Base-by-base conservation (phyloP, 2,113 vertebrate species). In the Syngnathus scovelli region DNA sequence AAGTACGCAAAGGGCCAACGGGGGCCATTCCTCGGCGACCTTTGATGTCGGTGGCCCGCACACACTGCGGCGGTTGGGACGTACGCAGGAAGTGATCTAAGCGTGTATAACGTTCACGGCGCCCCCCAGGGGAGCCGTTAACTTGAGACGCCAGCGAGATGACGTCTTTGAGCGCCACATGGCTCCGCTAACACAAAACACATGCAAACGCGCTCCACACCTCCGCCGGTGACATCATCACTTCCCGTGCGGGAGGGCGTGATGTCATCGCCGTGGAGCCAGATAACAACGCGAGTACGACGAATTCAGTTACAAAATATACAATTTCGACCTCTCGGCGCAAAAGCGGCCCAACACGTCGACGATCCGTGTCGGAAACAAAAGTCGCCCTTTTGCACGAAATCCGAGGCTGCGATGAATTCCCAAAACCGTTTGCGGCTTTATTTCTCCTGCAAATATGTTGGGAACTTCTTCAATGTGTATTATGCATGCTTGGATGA, bases 41-140 rank as follows among this genome's bases (percentile, higher is more conserved):
- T 56, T 56, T 27, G 5, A 56, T 56, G 54, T 56, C 11, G 54
- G 54, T 27, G 23, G 54, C 13, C 21, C 52, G 80, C 81, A 79
- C 71, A 78, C 78, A 65, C 41, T 2, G 10, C 10, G 21, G 54
- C 21, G 46, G 4, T 49, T n/a, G 49, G 19, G 49, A 58, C 13
- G 21, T 41, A 18, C 51, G 49, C 69, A 65, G 55, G 49, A 52
- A 52, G 49, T 52, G 49, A 52, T 21, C 49, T 52, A 21, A 52
- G n/a, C 49, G 49, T n/a, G 7, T 51, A n/a, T n/a, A 46, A 46
- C 44, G 18, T 15, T 15, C 44, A 46, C 15, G 12, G 4, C 44
- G 13, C 12, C 44, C 44, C 49, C 49, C 49, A 21, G n/a, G 19
- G 49, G 49, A 52, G 19, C 19, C 9, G 49, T 52, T 52, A 19